These are phyloP conservation scores for Drosophila pseudotalamancana DNA, from an alignment of 2,888 invertebrate genomes.

Conservation along the genomic window DNA sequence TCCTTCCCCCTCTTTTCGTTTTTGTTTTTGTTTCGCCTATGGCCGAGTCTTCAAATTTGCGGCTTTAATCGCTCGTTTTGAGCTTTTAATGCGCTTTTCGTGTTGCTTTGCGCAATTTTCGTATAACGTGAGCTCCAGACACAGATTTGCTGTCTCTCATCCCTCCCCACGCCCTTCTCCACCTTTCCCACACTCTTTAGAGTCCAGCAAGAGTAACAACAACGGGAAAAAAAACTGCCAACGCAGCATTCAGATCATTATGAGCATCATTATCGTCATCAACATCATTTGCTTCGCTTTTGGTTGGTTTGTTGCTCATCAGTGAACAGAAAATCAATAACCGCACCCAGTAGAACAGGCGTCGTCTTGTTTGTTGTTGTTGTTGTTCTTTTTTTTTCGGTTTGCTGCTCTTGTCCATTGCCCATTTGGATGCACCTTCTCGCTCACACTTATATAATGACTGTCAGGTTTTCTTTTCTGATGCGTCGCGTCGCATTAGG, in stretches of 20 bases:
- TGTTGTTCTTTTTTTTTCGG: background rate
- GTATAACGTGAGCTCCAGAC: constrained; percentile 41
- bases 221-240: constrained; percentile 61
- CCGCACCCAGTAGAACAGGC: constrained; percentile 66
- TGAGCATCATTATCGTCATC: constrained; percentile 22
- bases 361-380: constrained; percentile 17
- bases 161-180: background rate
- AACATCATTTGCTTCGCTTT: constrained; percentile 27
- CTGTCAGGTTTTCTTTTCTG: constrained; percentile 34
- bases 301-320: constrained; percentile 47
- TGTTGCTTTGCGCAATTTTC: constrained; percentile 40
- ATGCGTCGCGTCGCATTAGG: constrained; percentile 48
- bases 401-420: constrained; percentile 33
- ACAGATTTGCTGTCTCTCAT: constrained; percentile 36
- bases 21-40: background rate
- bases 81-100: constrained; percentile 62
- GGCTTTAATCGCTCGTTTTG: constrained; percentile 52
- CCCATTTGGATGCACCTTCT: constrained; percentile 33
- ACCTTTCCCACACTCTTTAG: no score
- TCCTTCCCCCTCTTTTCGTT: background rate
- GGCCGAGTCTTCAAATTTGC: constrained; percentile 25
- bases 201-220: constrained; percentile 4
- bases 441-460: background rate
- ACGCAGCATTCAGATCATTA: constrained; percentile 57
- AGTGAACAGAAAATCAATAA: constrained; percentile 71